These are phyloP conservation scores for Branchinecta lindahli DNA, from an alignment of 1,140 invertebrate species.

Conservation along the genomic window DNA sequence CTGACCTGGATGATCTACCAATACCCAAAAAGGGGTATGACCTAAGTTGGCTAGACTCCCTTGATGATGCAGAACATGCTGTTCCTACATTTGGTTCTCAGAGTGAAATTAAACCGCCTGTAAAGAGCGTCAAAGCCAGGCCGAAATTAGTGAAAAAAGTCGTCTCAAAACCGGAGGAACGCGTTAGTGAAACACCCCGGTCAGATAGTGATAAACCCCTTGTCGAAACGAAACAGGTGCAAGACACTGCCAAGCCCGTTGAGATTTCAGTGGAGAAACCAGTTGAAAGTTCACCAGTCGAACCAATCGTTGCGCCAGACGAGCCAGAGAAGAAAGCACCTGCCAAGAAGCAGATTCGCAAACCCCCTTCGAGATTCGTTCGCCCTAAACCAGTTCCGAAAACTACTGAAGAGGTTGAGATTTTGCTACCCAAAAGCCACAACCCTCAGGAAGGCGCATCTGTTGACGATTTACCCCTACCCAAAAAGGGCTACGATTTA, in stretches of 20 bases:
- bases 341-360: not conserved
- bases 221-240: no score
- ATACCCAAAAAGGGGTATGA: not conserved
- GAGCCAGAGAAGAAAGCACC: not conserved
- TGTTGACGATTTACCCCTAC: not conserved
- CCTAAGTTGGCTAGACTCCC: not conserved
- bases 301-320: not conserved
- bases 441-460: not conserved
- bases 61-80: not conserved
- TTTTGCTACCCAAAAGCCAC: not conserved
- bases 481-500: not conserved
- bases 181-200: no score
- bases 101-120: constrained; percentile 4
- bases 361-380: not conserved
- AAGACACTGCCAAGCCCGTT: not conserved
- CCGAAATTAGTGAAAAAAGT: not conserved
- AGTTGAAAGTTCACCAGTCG: not conserved
- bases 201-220: no score
- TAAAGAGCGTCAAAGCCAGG: not conserved
- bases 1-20: not conserved
- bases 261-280: not conserved
- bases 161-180: no score
- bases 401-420: not conserved
- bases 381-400: not conserved
- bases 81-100: not conserved